Base-by-base conservation (phyloP, 2,888 invertebrate species). In the Panorpa germanica region DNA sequence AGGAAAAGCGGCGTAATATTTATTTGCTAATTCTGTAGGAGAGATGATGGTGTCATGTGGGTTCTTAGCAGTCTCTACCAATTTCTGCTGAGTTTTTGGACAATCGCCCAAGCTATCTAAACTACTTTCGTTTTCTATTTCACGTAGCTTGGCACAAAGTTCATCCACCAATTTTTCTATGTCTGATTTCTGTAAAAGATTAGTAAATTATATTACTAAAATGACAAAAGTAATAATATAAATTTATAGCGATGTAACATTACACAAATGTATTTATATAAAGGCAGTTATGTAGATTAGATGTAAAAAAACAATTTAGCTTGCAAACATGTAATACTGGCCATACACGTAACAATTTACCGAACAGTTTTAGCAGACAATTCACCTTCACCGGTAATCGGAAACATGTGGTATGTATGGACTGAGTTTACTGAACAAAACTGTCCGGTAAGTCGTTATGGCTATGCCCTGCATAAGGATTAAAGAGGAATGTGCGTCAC, bases 141-240 rank as follows among this genome's bases (percentile, higher is more conserved):
- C 71, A 53, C 75, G 72, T 45, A 82, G 59, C 57, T 73, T 73
- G 42, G 64, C 65, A 55, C 77, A 78, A 48, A 83, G 62, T 60
- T 83, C 81, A 55, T 82, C 80, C 41, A 83, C 76, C 51, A 83
- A 63, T 46, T 67, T 68, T 60, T 81, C 78, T 47, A 82, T 71
- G 51, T 75, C 75, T 56, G 70, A 65, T 56, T 71, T 73, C 78
- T 83, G 63, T 43, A 68, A 58, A 37, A 26, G 45, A 45, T 38
- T 33, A 40, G 38, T 33, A 34, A 39, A 38, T 35, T 34, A 37
- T 32, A 40, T 25, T 36, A 28, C 36, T 34, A 38, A 29, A 29
- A 30, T 29, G 32, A 15, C n/a, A 50, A 50, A 50, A 50, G 49
- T 47, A 50, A 52, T 45, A 34, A 40, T 35, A 38, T 40, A 38